A percentile compares a stretch with the other conserved stretches of the same genome.
These are phyloP conservation scores for Steatocranus sp. DNA, from an alignment of 2,797 vertebrate genomes.

Conservation along the genomic window DNA sequence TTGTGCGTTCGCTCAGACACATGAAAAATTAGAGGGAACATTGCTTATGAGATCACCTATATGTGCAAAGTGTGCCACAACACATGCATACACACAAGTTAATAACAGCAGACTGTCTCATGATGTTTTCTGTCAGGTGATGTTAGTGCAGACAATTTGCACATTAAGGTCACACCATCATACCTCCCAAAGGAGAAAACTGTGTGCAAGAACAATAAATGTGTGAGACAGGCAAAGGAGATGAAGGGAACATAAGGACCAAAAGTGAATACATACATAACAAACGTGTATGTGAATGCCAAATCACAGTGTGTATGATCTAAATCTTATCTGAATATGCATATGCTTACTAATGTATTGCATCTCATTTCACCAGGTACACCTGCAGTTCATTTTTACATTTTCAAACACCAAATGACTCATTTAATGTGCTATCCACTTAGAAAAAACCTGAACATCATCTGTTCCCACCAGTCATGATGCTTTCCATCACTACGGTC, in stretches of 20 bases:
- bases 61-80: background rate
- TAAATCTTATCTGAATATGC: background rate
- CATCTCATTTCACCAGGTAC: background rate
- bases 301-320: background rate
- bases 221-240: background rate
- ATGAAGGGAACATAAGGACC: background rate
- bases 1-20: too few species aligned
- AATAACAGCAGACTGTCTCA: background rate
- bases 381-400: background rate
- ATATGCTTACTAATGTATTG: background rate
- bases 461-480: background rate
- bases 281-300: background rate
- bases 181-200: background rate
- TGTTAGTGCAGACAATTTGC: background rate
- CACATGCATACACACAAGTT: background rate
- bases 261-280: background rate
- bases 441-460: background rate
- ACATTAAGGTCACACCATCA: constrained; percentile 11
- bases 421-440: background rate
- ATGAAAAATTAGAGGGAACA: too few species aligned
- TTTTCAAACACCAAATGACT: constrained; percentile 5
- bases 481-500: background rate
- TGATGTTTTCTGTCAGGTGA: constrained; percentile 19
- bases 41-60: background rate
- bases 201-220: background rate